Conservation (phyloP, 2,797 vertebrate genomes). For the Lindbergichthys nudifrons region DNA sequence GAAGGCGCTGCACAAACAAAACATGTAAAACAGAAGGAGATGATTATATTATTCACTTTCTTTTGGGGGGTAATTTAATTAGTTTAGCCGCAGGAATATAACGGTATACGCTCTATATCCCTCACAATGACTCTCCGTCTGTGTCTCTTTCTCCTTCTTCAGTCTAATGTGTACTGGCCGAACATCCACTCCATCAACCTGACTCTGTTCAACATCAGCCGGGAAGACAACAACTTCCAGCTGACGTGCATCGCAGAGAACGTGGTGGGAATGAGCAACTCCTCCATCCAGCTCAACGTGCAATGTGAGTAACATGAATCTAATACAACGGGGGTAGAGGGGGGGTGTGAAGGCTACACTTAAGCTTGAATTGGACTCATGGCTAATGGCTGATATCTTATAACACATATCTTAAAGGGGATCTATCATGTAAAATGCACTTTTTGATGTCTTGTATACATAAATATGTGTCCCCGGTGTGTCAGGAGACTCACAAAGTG, state of each 20-base stretch:
- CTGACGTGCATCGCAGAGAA: slow-evolving; percentile 97
- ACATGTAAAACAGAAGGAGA: no score
- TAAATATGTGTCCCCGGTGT: no score
- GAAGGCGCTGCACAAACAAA: no score
- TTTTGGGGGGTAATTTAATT: no score
- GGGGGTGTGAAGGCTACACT: no score
- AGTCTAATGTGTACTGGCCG: slow-evolving; percentile 98
- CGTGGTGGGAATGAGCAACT: slow-evolving; percentile 97
- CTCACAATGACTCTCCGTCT: not conserved
- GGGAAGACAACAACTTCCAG: slow-evolving; percentile 94
- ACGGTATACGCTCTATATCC: not conserved
- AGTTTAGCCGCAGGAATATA: not conserved
- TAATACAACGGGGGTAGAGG: not conserved
- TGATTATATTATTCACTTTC: no score
- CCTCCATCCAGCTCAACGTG: slow-evolving; percentile 93
- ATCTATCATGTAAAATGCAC: no score
- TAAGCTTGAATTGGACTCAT: not conserved
- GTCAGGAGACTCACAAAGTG: no score
- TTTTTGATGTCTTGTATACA: no score
- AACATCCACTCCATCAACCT: slow-evolving; percentile 97
- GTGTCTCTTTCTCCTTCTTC: slow-evolving; percentile 35
- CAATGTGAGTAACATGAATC: slow-evolving; percentile 88
- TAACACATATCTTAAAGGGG: no score
- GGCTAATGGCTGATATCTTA: no score
- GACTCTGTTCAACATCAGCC: slow-evolving; percentile 95